These are phyloP conservation scores for Chymomyza procnemis DNA, from an alignment of 2,888 invertebrate genomes.

Conservation along the genomic window DNA sequence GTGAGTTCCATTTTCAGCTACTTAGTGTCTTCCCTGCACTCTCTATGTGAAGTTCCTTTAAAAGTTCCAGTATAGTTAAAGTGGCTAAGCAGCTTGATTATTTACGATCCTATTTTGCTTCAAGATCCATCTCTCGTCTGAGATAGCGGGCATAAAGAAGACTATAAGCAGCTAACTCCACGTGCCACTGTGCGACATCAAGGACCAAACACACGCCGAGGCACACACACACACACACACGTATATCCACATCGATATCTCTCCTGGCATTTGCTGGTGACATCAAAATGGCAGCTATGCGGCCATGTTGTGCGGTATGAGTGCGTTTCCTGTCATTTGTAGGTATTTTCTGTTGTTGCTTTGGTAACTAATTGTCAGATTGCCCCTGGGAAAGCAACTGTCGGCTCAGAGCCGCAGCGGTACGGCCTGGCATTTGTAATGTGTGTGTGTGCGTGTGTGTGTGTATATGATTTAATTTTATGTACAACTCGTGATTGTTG, in stretches of 20 bases:
- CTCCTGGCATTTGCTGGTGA: constrained; percentile 33
- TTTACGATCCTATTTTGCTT: too few relatives aligned
- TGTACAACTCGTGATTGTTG: constrained; percentile 1
- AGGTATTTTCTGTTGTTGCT: constrained; percentile 70
- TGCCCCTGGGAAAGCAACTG: constrained; percentile 50
- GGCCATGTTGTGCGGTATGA: constrained; percentile 43
- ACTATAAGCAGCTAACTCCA: constrained; percentile 47
- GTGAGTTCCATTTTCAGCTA: too few relatives aligned
- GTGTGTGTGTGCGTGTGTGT: constrained; percentile 11
- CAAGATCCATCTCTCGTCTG: too few relatives aligned
- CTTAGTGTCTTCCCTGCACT: too few relatives aligned
- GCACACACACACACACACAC: background rate
- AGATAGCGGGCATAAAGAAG: too few relatives aligned
- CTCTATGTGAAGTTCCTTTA: too few relatives aligned
- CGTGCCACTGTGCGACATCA: constrained; percentile 44
- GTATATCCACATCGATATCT: background rate
- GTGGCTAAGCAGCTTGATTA: too few relatives aligned
- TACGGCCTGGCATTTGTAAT: constrained; percentile 8
- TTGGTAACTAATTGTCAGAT: constrained; percentile 70
- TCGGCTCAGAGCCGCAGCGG: constrained; percentile 32
- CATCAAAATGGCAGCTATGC: constrained; percentile 68
- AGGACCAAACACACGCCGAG: constrained; percentile 1
- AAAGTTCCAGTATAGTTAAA: too few relatives aligned
- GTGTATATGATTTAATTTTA: constrained; percentile 40
- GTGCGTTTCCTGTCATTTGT: constrained; percentile 60